These are phyloP conservation scores for Ptychochromis oligacanthus DNA, from an alignment of 2,113 vertebrate genomes.

Conservation along the genomic window DNA sequence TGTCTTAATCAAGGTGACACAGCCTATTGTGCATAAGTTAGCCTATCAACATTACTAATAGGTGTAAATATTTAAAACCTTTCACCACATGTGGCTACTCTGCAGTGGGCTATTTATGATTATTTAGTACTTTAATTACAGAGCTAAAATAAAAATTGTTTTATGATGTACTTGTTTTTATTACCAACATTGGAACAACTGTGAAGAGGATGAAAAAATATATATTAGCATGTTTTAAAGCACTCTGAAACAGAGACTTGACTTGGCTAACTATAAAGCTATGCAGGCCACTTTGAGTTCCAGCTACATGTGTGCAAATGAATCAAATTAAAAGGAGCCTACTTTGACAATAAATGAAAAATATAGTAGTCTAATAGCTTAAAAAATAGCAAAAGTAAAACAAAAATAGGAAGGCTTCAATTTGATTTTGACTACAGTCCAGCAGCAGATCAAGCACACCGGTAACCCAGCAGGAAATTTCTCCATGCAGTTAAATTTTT, in stretches of 20 bases:
- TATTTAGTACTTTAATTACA: conserved; percentile 2
- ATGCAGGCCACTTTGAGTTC: background rate
- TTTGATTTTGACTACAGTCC: too few relatives aligned
- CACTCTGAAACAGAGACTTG: background rate
- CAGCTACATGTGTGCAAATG: background rate
- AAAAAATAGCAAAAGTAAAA: too few relatives aligned
- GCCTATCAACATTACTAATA: background rate
- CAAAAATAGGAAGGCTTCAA: too few relatives aligned
- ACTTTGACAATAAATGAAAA: too few relatives aligned
- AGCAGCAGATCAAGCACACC: too few relatives aligned
- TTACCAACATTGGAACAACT: background rate
- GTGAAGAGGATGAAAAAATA: background rate
- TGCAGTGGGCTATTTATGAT: background rate
- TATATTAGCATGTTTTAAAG: background rate
- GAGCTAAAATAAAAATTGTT: too few relatives aligned
- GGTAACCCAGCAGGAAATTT: background rate
- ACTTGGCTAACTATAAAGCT: background rate
- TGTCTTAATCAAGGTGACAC: too few relatives aligned
- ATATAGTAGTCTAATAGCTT: too few relatives aligned
- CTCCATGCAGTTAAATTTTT: background rate
- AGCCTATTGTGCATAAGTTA: background rate
- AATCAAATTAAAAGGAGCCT: too few relatives aligned
- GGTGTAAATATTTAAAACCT: background rate
- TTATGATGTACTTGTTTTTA: background rate
- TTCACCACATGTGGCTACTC: background rate